A percentile compares a stretch with the other conserved stretches of the same genome.
These are phyloP conservation scores for Plecturocebus donacophilus DNA, from an alignment of 2,113 vertebrate species.

Conservation along the genomic window DNA sequence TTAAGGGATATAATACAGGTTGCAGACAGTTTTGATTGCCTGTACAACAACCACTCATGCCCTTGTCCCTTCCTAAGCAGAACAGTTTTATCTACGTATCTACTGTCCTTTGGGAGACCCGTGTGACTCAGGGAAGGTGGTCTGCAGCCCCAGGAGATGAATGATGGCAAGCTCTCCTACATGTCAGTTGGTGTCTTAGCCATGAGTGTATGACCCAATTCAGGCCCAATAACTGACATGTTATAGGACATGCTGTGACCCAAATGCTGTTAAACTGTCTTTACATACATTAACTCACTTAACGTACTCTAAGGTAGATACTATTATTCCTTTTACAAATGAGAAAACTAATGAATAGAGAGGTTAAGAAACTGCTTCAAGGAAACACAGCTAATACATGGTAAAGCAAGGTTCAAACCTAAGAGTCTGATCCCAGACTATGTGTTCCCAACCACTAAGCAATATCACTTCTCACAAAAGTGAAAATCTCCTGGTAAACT, in stretches of 20 bases:
- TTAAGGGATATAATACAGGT: background rate
- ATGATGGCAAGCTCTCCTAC: background rate
- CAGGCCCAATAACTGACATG: background rate
- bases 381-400: background rate
- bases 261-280: background rate
- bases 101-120: background rate
- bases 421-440: background rate
- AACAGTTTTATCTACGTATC: background rate
- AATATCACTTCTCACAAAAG: background rate
- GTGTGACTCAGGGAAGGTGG: background rate
- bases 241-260: background rate
- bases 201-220: background rate
- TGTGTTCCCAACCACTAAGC: background rate
- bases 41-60: background rate
- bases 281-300: background rate
- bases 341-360: slow-evolving; percentile 17
- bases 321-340: background rate
- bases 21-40: background rate
- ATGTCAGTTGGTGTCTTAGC: background rate
- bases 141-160: background rate
- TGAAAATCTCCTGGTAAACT: background rate
- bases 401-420: background rate
- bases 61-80: background rate
- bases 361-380: background rate
- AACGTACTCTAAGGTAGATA: background rate